phyloP scores from a whole-genome alignment of 1,140 invertebrate species.

The Neuroterus valhalla region DNA sequence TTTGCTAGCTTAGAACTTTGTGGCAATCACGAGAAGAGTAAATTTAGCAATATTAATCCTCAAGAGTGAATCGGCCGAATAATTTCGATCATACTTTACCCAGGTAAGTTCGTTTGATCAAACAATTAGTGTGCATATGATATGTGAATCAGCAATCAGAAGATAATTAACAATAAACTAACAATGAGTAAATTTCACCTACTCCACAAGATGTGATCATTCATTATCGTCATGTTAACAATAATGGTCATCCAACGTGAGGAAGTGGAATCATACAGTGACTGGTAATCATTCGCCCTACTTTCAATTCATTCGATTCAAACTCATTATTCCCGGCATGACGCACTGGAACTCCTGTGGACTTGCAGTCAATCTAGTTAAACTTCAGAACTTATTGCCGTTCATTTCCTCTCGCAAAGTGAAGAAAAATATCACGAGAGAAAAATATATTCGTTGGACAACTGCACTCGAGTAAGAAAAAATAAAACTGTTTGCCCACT shows the following conservation, averaged over 20 bases:
- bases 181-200: not conserved
- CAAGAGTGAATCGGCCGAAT: too few species aligned
- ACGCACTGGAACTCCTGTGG: constrained; percentile 13
- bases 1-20: too few species aligned
- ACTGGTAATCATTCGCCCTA: not conserved
- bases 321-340: constrained; percentile 17
- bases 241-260: constrained; percentile 7
- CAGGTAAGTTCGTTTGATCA: too few species aligned
- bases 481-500: not conserved
- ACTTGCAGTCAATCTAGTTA: constrained; percentile 4
- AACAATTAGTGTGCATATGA: too few species aligned
- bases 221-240: not conserved
- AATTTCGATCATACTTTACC: too few species aligned
- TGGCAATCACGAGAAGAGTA: too few species aligned
- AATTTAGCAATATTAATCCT: too few species aligned
- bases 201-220: not conserved
- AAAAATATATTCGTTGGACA: constrained; percentile 22
- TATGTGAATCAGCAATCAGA: too few species aligned
- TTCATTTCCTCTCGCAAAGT: constrained; percentile 15
- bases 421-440: constrained; percentile 21
- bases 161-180: not conserved
- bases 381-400: constrained; percentile 5
- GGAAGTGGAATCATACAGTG: not conserved
- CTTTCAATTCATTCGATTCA: constrained; percentile 28
- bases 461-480: not conserved